Evolutionary conservation across 2,113 vertebrate species (phyloP).

Genomic region (Pedetes capensis): DNA sequence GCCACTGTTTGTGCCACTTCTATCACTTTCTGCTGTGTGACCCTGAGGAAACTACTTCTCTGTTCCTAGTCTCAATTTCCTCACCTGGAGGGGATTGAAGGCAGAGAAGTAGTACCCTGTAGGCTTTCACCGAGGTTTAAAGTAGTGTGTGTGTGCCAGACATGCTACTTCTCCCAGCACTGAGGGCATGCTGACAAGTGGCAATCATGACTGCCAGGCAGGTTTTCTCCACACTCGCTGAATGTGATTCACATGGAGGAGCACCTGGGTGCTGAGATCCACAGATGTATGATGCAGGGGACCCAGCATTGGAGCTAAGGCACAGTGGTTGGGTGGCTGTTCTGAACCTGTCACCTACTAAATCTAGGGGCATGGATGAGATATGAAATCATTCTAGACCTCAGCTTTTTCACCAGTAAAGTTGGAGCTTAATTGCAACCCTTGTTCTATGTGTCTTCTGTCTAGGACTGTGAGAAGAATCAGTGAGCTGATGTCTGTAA

Average conservation of each 20-base stretch:
- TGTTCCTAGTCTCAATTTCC: not conserved
- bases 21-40: not conserved
- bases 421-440: not conserved
- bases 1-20: not conserved
- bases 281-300: not conserved
- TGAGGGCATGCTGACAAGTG: fast-evolving
- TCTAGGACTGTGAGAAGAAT: not conserved
- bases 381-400: not conserved
- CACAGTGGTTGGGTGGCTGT: no score
- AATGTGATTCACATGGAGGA: not conserved
- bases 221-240: not conserved
- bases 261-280: not conserved
- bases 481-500: not conserved
- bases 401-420: not conserved
- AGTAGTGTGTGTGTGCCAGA: not conserved
- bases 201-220: not conserved
- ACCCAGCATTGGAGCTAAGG: fast-evolving
- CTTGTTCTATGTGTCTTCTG: not conserved
- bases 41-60: not conserved
- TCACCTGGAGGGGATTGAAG: not conserved
- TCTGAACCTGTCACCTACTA: not conserved
- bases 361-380: not conserved
- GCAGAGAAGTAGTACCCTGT: not conserved
- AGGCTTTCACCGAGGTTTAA: not conserved
- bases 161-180: not conserved